Evolutionary conservation across 37 sponge, comb jelly and placozoan genomes (phyloP).

Genomic region (Aplysina aerophoba): DNA sequence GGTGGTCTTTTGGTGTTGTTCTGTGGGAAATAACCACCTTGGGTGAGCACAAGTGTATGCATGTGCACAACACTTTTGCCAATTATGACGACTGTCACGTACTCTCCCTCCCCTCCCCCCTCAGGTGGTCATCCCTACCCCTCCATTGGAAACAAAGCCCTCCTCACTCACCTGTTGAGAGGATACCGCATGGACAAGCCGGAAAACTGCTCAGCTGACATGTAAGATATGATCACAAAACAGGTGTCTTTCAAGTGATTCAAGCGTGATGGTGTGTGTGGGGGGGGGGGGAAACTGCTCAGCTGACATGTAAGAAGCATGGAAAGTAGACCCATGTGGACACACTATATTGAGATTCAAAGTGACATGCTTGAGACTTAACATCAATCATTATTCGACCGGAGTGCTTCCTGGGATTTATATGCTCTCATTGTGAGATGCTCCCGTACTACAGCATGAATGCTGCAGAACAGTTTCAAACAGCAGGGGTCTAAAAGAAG

Average conservation of each 20-base stretch:
- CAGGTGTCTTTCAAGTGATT: no score
- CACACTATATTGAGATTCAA: no score
- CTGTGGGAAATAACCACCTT: constrained; percentile 32
- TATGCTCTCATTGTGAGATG: constrained; percentile 11
- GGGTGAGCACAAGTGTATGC: background rate
- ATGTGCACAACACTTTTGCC: no score
- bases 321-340: no score
- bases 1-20: constrained; percentile 18
- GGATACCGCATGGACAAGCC: no score
- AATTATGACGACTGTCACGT: no score
- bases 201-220: no score
- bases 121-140: constrained; percentile 81
- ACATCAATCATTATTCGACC: background rate
- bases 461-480: constrained; percentile 1
- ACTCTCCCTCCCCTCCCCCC: background rate
- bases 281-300: no score
- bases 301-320: no score
- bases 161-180: constrained; percentile 45
- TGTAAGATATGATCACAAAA: constrained; percentile 52
- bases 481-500: no score
- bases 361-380: no score
- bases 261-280: no score
- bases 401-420: background rate
- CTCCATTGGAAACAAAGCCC: constrained; percentile 53
- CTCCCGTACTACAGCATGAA: constrained; percentile 25